Evolutionary conservation across 2,888 invertebrate species (phyloP), one percentile per base, ranked within the genome.

Genomic region (Lasioglossum vierecki): DNA sequence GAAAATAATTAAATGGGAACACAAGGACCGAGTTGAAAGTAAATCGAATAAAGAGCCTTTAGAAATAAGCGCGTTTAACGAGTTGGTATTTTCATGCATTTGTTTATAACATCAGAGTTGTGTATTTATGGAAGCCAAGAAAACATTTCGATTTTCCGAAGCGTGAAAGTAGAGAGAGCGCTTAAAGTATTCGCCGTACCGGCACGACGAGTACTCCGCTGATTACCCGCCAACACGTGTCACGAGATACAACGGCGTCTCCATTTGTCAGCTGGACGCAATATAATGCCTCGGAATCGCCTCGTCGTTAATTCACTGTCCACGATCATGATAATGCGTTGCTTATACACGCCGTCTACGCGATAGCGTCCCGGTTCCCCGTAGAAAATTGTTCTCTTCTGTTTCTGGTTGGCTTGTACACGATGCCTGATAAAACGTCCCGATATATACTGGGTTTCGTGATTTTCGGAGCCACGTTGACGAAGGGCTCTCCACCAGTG

Each of bases 151-250:
- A 63, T 15, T 5, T 63, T 63, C 13, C 26, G 63, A 30, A 63
- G 15, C 30, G 79, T 86, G 91, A 93, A 93, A 93, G 92, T 93
- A 92, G 92, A 92, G 92, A 92, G 94, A 93, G 92, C 90, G 91
- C 91, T 92, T 92, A 91, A 93, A 93, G 93, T 92, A 93, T 93
- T 93, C 90, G 86, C 88, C 85, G 88, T 80, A 80, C 80, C 81
- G 82, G 78, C 88, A 11, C 81, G 80, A 76, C 88, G 91, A 92
- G 92, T 93, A 94, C 94, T 94, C 91, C 91, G 87, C 91, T 94
- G 92, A 94, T 94, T 94, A 92, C 92, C 91, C 86, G 88, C 83
- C 90, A 90, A 84, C 89, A 89, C 88, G 84, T 90, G 89, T 86
- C 84, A 82, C 84, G 83, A 88, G 86, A 91, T 87, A 86, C 84